Conservation (phyloP, 2,888 invertebrate genomes). For the Nephrotoma guestfalica region DNA sequence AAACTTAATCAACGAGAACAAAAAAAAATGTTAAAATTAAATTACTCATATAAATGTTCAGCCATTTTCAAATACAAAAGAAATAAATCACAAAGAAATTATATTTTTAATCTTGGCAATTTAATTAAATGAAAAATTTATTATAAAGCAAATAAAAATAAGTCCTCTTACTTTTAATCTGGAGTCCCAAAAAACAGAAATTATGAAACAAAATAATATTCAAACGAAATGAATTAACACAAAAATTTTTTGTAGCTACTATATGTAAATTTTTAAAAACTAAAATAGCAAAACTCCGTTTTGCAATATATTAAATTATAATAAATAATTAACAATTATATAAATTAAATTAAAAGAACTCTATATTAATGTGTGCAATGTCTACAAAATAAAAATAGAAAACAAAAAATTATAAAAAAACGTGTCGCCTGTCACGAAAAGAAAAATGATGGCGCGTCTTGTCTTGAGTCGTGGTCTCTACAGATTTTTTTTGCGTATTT, state of each 20-base stretch:
- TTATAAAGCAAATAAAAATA: not conserved
- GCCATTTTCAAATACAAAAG: not conserved
- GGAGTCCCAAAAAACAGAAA: slow-evolving; percentile 4
- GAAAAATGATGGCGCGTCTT: slow-evolving; percentile 3
- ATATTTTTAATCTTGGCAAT: not conserved
- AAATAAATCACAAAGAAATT: not conserved
- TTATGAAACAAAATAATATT: not conserved
- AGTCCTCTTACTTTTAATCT: slow-evolving; percentile 2
- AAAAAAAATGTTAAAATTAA: not conserved
- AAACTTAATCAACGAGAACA: not conserved
- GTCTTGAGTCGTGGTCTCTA: not conserved
- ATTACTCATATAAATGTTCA: not conserved
- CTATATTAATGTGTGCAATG: not conserved
- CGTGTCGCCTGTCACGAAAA: slow-evolving; percentile 3
- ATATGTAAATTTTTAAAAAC: not conserved
- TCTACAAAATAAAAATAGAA: not conserved
- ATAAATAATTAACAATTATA: not conserved
- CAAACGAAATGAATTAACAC: not conserved
- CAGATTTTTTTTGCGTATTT: not conserved
- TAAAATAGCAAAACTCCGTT: not conserved
- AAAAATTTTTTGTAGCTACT: not conserved
- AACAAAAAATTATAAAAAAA: slow-evolving; percentile 3
- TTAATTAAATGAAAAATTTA: not conserved
- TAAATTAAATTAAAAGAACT: not conserved
- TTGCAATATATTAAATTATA: not conserved